Base-by-base conservation (phyloP, 1,140 invertebrate genomes). In the Sycobia sp. region DNA sequence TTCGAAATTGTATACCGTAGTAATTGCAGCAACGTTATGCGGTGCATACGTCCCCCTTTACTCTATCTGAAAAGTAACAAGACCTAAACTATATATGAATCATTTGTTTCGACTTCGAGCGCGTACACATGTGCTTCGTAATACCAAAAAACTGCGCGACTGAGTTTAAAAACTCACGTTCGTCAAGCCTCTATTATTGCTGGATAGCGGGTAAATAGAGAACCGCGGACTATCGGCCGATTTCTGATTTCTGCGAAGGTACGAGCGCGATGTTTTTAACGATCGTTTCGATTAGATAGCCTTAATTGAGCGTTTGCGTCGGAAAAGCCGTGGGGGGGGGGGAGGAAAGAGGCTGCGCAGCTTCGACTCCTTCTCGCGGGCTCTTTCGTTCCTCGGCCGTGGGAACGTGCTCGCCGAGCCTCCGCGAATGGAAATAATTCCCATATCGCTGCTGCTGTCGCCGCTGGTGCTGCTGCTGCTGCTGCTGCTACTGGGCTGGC, bases 231-330 rank as follows among this genome's bases (percentile, higher is more conserved):
- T n/a, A n/a, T n/a, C n/a, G n/a, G n/a, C n/a, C n/a, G n/a, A n/a
- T n/a, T n/a, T n/a, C n/a, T n/a, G n/a, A n/a, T n/a, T n/a, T n/a
- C n/a, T n/a, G n/a, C n/a, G n/a, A n/a, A n/a, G n/a, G n/a, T n/a
- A n/a, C n/a, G n/a, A n/a, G n/a, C n/a, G n/a, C n/a, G n/a, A n/a
- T n/a, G n/a, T n/a, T 7, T 59, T 59, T 50, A 61, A 53, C 29
- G 49, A 61, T 61, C 38, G 49, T 8, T n/a, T 22, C 49, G 58
- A 59, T 59, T 50, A 59, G 46, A 9, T 38, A 39, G 53, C 36
- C 27, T 46, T 49, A 61, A 61, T 61, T 53, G 49, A 61, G 58
- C 39, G 49, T 36, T n/a, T 16, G 47, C 58, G 47, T n/a, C n/a
- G n/a, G n/a, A n/a, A n/a, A 61, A 51, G 51, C 23, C 13, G 20